These are phyloP conservation scores for Poecilia picta DNA, from an alignment of 2,797 vertebrate species.

Conservation along the genomic window DNA sequence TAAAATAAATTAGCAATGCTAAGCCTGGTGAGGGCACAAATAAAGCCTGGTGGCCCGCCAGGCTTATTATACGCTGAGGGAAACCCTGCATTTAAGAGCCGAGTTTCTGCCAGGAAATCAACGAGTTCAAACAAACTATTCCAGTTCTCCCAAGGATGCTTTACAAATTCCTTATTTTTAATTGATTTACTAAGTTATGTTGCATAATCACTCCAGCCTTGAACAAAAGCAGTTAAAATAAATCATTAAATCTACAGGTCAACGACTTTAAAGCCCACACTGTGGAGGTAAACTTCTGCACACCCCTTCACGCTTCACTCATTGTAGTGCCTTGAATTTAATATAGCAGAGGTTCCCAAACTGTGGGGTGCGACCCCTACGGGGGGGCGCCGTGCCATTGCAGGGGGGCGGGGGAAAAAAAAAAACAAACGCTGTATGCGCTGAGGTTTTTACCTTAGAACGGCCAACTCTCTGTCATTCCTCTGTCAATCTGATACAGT, in stretches of 20 bases:
- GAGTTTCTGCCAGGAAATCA: background rate
- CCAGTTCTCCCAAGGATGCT: background rate
- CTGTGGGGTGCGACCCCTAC: too few species aligned
- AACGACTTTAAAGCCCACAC: background rate
- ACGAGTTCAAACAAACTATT: background rate
- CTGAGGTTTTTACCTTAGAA: too few species aligned
- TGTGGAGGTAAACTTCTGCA: background rate
- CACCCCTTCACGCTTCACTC: background rate
- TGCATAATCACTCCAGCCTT: background rate
- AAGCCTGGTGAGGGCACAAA: too few species aligned
- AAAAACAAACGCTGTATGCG: too few species aligned
- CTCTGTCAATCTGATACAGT: too few species aligned
- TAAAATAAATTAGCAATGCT: too few species aligned
- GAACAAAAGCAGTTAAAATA: background rate
- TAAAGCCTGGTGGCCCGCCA: too few species aligned
- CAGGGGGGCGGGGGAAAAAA: too few species aligned
- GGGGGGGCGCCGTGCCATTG: too few species aligned
- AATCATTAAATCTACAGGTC: background rate
- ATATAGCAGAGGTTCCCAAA: too few species aligned
- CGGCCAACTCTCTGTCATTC: too few species aligned
- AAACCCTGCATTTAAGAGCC: background rate
- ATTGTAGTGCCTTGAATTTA: background rate
- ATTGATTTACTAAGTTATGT: background rate
- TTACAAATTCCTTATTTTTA: background rate
- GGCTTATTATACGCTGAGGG: too few species aligned